Percentiles rank a stretch among this genome's conserved stretches.
These are phyloP conservation scores for Pseudochirops cupreus DNA, from an alignment of 2,797 vertebrate genomes.

Conservation along the genomic window DNA sequence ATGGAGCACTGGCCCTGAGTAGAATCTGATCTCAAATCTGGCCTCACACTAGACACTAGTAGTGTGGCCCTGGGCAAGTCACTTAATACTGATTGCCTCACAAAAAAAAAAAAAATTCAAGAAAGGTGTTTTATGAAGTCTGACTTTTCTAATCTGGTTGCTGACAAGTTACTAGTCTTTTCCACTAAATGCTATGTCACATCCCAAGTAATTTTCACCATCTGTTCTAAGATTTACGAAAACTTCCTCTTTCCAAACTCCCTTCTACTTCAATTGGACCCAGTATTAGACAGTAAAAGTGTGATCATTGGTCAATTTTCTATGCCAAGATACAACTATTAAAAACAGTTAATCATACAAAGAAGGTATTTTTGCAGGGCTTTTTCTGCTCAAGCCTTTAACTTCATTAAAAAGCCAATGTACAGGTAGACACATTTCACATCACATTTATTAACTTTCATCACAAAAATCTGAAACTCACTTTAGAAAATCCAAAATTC, in stretches of 20 bases:
- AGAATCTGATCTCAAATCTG: too few species aligned
- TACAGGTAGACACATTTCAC: constrained; percentile 32
- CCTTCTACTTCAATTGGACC: constrained; percentile 24
- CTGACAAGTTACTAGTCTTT: not conserved
- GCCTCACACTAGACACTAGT: too few species aligned
- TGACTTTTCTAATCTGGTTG: constrained; percentile 29
- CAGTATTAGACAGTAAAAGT: constrained; percentile 31
- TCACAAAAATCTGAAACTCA: not conserved
- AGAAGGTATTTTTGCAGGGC: constrained; percentile 23
- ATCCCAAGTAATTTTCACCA: constrained; percentile 56
- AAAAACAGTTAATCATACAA: constrained; percentile 28
- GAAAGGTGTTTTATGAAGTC: constrained; percentile 36
- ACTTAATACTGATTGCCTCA: too few species aligned
- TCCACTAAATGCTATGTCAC: constrained; percentile 48
- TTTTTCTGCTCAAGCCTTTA: constrained; percentile 45
- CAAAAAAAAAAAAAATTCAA: constrained; percentile 11
- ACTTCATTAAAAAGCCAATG: not conserved
- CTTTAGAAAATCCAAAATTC: not conserved
- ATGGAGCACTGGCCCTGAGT: too few species aligned
- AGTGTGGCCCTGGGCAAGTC: too few species aligned
- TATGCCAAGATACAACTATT: constrained; percentile 6
- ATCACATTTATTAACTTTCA: not conserved
- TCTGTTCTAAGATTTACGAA: constrained; percentile 29
- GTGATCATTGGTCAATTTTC: constrained; percentile 14
- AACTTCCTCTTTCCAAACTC: constrained; percentile 51